Evolutionary conservation across 92 coral and sea anemone species (phyloP), one percentile per base, ranked within the genome.

Genomic region (Plumapathes pennacea): DNA sequence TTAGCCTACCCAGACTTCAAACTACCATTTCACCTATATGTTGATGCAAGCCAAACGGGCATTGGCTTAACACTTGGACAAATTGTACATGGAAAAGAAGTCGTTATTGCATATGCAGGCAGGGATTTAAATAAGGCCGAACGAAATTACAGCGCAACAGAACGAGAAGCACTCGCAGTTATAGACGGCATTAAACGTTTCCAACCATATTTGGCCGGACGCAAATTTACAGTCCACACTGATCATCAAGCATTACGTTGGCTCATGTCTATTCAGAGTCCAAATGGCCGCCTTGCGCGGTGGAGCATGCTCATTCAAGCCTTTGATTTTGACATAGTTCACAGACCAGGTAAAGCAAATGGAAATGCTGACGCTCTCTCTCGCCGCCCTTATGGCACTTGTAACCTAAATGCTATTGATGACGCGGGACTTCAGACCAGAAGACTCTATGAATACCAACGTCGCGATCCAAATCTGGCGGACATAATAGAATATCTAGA

Each of bases 1-100:
- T 25, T 68, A 26, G 76, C 69, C 10, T 68, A 37, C 21, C 76
- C 76, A 4, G 54, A 56, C 14, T 68, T 57, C 24, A 22, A 20
- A 2, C 4, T 38, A 14, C 20, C 26, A 36, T 68, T 68, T 32
- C 10, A 17, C 3, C 42, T 56, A 10, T 40, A 30, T 22, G 54
- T 28, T 39, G 76, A 68, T 43, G 76, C 76, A 6, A 44, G 42
- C 17, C 23, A 33, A 6, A 26, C 46, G 2, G 76, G 67, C 23
- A 26, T 56, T 13, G 69, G 76, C 12, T 41, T 56, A 55, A 67
- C 41, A 5, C 32, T 55, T 21, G 54, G 54, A 10, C 62, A 66
- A 37, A 52, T 66, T 31, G 49, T 51, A 25, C 36, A 67, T 15
- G 44, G 23, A 3, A 57, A 39, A 3, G 76, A 25, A 40, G 54